A percentile compares a stretch with the other conserved stretches of the same genome.
These are phyloP conservation scores for Macquaria ambigua DNA, from an alignment of 2,113 vertebrate species.

Conservation along the genomic window DNA sequence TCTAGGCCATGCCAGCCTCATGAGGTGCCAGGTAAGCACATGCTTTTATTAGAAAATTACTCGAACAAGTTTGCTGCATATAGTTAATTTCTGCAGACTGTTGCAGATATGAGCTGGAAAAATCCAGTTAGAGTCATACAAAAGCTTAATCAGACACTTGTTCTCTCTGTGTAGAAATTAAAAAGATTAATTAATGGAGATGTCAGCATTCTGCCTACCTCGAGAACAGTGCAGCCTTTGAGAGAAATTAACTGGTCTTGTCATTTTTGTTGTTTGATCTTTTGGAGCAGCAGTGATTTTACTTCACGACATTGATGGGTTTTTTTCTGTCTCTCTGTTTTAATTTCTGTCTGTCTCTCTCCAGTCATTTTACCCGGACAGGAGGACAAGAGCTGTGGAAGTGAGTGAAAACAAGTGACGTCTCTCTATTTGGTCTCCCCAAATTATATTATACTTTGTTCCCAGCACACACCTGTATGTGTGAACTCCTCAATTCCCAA, in stretches of 20 bases:
- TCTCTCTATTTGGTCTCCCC: neutral
- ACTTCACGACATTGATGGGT: neutral
- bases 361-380: conserved; percentile 92
- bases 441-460: conserved; percentile 11
- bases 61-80: neutral
- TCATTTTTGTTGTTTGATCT: conserved; percentile 42
- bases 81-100: neutral
- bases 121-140: neutral
- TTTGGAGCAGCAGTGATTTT: neutral
- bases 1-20: conserved; percentile 87
- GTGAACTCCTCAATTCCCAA: neutral
- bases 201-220: conserved; percentile 30
- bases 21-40: conserved; percentile 90
- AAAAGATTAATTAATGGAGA: conserved; percentile 40
- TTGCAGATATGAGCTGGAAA: conserved; percentile 24
- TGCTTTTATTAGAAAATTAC: neutral
- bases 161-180: conserved; percentile 32
- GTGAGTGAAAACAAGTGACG: conserved; percentile 78
- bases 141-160: conserved; percentile 26
- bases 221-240: conserved; percentile 9
- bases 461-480: neutral
- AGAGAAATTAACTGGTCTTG: conserved; percentile 27
- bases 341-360: conserved; percentile 10
- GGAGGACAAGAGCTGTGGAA: conserved; percentile 89
- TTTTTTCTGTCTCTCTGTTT: neutral